Conservation (phyloP, 2,113 vertebrate genomes). For the Donacobius atricapilla region DNA sequence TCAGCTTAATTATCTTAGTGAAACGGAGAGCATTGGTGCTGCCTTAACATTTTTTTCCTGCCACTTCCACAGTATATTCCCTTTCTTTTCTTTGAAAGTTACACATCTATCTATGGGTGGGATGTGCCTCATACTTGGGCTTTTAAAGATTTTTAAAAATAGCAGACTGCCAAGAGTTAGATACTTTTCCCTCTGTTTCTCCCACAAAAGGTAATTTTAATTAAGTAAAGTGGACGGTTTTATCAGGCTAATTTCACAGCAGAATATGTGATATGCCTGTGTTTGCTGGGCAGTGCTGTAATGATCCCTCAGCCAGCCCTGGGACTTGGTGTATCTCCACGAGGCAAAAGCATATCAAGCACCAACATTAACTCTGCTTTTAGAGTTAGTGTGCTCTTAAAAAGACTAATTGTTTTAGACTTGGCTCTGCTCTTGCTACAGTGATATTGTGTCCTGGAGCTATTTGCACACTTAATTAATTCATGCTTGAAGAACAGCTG, state of each 20-base stretch:
- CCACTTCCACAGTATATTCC: not conserved
- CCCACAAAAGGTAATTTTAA: not conserved
- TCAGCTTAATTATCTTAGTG: not conserved
- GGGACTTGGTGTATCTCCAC: not conserved
- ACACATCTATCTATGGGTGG: not conserved
- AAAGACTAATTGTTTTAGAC: not conserved
- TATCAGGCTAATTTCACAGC: not conserved
- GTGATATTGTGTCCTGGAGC: not conserved
- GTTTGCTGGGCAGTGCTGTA: not conserved
- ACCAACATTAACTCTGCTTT: not conserved
- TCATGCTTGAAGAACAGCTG: not conserved
- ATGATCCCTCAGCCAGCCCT: not conserved
- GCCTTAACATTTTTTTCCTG: not conserved
- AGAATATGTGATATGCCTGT: not conserved
- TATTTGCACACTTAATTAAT: not conserved
- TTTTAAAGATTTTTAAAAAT: not conserved
- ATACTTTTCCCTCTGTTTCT: not conserved
- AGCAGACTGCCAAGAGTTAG: not conserved
- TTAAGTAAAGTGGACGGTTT: not conserved
- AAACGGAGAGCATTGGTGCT: not conserved
- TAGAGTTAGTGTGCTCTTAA: not conserved
- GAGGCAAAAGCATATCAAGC: not conserved
- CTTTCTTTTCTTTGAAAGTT: not conserved
- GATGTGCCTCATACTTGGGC: not conserved
- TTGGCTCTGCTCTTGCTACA: not conserved